Evolutionary conservation across 2,797 vertebrate genomes (phyloP), one percentile per base, ranked within the genome.

Genomic region (Ambastaia sidthimunki): DNA sequence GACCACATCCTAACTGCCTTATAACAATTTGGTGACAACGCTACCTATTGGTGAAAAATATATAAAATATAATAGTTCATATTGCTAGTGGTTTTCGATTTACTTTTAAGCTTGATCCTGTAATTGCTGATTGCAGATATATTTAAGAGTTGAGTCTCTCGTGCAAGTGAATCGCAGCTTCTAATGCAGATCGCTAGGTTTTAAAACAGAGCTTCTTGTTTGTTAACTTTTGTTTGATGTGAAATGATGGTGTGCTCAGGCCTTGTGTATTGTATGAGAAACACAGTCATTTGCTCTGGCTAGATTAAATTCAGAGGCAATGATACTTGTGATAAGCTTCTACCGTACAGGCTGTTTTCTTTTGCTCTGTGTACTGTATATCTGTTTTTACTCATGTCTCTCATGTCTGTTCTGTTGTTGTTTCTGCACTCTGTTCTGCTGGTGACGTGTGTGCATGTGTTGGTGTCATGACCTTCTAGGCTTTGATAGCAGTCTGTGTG

Each of bases 401-500:
- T 68, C 21, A n/a, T 54, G 18, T 44, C 48, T 13, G 12, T 48
- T 25, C 7, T 57, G 4, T 72, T 63, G 34, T 71, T 41, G 16
- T 68, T 0, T 74, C 71, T 55, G 52, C 65, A 4, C 31, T 68
- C 60, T 81, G 65, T 50, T n/a, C 11, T 4, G 65, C 11, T 28
- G 23, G 37, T 31, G 23, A 41, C 60, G 19, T 81, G 11, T 54
- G 15, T 70, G 55, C 71, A 65, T 65, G 67, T 44, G 12, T 41
- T 76, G 69, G 60, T 77, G 47, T 48, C 60, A 59, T 80, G 70
- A 76, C 76, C 7, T 44, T 44, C 9, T 44, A 44, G 68, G 44
- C 47, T 77, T 71, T 60, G 81, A 86, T 85, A 83, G 63, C 37
- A 10, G 60, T 31, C 76, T 28, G 52, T 12, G 25, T 71, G 34